A percentile compares a stretch with the other conserved stretches of the same genome.
Conservation (phyloP, 2,113 vertebrate genomes). For the Murina feae region DNA sequence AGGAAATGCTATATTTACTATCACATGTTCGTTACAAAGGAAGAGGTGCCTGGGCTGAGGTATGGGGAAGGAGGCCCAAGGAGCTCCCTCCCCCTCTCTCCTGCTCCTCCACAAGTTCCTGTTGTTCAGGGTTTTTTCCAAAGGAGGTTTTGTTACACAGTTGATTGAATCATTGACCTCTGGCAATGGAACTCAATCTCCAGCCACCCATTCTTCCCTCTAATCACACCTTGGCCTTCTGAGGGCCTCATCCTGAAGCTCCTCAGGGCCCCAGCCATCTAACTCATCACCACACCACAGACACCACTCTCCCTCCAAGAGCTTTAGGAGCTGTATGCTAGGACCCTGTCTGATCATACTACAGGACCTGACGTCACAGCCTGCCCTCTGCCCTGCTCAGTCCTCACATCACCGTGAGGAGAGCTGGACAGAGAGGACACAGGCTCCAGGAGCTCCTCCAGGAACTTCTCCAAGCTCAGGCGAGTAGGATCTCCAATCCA, state of each 20-base stretch:
- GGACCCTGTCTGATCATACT: neutral
- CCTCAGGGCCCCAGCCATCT: neutral
- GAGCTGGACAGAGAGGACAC: neutral
- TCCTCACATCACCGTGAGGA: neutral
- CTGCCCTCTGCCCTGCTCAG: neutral
- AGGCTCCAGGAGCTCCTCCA: neutral
- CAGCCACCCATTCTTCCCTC: neutral
- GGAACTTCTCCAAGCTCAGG: neutral
- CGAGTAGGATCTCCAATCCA: neutral
- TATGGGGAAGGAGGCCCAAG: neutral
- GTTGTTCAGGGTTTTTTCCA: neutral
- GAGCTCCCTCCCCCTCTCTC: too few species aligned
- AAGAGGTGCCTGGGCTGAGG: neutral
- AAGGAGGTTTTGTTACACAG: neutral
- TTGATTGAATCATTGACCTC: neutral
- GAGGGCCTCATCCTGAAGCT: neutral
- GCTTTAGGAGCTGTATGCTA: neutral
- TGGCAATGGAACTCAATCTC: neutral
- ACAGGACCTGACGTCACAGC: neutral
- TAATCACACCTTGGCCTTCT: neutral
- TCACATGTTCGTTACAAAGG: neutral
- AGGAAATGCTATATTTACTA: neutral
- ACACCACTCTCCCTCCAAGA: neutral
- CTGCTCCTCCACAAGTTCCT: neutral
- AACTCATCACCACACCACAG: neutral